Evolutionary conservation across 2,888 invertebrate species (phyloP), one percentile per base, ranked within the genome.

Genomic region (Xestobium rufovillosum): DNA sequence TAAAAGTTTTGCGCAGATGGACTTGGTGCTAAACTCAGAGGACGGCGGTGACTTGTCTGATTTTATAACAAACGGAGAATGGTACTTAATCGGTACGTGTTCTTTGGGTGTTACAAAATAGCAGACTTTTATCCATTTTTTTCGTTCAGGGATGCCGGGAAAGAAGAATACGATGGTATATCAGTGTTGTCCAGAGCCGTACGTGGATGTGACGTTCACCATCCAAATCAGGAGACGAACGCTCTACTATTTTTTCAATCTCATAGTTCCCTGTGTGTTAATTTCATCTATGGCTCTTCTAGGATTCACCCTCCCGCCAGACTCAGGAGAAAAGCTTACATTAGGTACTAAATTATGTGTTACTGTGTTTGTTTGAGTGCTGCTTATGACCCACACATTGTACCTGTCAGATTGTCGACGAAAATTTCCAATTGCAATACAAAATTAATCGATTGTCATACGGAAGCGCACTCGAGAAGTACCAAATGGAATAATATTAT

Each of bases 21-120:
- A 97, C 77, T 83, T 98, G 71, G 80, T 87, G 69, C 83, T 96
- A 67, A 90, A 95, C 71, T 88, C 88, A 61, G 85, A 88, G 64
- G 80, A 80, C 55, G 92, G 91, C 53, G 96, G 96, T 52, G 97
- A 97, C 72, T 78, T 90, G 58, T 85, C 90, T 57, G 91, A 89
- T 73, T 98, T 96, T 78, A 95, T 97, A 67, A 87, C 89, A 57
- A 98, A 97, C 67, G 98, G 97, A 60, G 98, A 98, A 74, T 98
- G 97, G 96, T 91, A 95, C 72, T 78, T 98, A 63, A 83, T 97
- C 74, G 95, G 96, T 94, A 72, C 81, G 83, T 68, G 29, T 33
- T 19, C 11, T n/a, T n/a, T n/a, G n/a, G n/a, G n/a, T n/a, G n/a
- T n/a, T n/a, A n/a, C n/a, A n/a, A n/a, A n/a, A 28, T 6, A 4